Base-by-base conservation (phyloP, 2,888 invertebrate genomes). In the Drosophila mettleri region DNA sequence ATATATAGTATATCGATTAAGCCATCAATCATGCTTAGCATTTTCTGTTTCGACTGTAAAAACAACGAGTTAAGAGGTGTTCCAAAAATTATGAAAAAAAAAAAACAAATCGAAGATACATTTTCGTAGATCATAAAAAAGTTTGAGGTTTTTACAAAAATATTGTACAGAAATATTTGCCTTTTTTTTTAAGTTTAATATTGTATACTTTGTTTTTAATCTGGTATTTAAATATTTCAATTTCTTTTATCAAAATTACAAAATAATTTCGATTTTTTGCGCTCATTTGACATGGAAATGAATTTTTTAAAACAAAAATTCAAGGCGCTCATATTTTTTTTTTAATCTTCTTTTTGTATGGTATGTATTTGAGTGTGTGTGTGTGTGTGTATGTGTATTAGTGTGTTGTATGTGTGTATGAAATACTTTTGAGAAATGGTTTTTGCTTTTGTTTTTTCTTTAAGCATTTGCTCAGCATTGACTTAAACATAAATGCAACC, bases 291-390 rank as follows among this genome's bases (percentile, higher is more conserved):
- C 48, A 52, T 52, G 52, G 58, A 81, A 74, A 73, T 78, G 87
- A 87, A 89, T 75, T 85, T 85, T 89, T 69, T 85, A 89, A 86
- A 86, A 89, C 86, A 86, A 89, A 87, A 89, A 87, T 88, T 80
- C 87, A 79, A 79, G 62, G 70, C 71, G 71, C 76, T 58, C 24
- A 22, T 10, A 45, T 18, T 48, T 8, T 24, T 29, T 2, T 29
- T 18, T 4, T 51, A 34, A 43, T 65, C 10, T 46, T 43, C 22
- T 39, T 62, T 34, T 57, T 70, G 49, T 58, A n/a, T 57, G 59
- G 61, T 46, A 62, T 71, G 63, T 22, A 31, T 39, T 38, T 58
- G 27, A 18, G 55, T 27, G 8, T 48, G 34, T 8, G 12, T 58
- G 18, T 54, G n/a, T 51, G 60, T 33, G 33, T 45, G 20, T 51